phyloP scores from a whole-genome alignment of 2,113 vertebrate species.

The Cinclus cinclus region DNA sequence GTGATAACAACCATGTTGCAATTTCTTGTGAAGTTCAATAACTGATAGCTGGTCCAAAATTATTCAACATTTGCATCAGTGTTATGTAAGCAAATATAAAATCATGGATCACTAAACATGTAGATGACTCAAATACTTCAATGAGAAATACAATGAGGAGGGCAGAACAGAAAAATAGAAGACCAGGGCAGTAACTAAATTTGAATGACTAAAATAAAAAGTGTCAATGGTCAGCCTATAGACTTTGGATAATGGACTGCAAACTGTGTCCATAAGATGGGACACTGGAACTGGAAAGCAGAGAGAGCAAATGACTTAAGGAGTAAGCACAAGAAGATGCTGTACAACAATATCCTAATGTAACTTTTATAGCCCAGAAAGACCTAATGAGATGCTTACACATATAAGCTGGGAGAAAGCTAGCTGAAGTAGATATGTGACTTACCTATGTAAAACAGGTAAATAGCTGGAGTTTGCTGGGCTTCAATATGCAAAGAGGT shows the following conservation, averaged over 20 bases:
- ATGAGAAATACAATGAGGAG: background rate
- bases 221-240: background rate
- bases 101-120: background rate
- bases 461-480: background rate
- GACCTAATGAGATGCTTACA: background rate
- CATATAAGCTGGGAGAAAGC: accelerated
- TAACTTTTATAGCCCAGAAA: background rate
- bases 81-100: background rate
- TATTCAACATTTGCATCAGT: background rate
- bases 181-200: background rate
- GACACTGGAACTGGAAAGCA: background rate
- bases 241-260: accelerated
- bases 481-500: background rate
- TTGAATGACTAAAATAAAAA: background rate
- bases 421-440: background rate
- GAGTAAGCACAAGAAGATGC: background rate
- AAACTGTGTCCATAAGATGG: background rate
- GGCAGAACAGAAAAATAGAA: background rate
- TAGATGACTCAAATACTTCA: background rate
- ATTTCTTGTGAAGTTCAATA: background rate
- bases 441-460: background rate
- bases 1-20: background rate
- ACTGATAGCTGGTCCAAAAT: background rate
- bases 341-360: background rate
- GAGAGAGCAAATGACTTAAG: background rate